Conservation (phyloP, 2,888 invertebrate genomes). For the Lamproptera curius region DNA sequence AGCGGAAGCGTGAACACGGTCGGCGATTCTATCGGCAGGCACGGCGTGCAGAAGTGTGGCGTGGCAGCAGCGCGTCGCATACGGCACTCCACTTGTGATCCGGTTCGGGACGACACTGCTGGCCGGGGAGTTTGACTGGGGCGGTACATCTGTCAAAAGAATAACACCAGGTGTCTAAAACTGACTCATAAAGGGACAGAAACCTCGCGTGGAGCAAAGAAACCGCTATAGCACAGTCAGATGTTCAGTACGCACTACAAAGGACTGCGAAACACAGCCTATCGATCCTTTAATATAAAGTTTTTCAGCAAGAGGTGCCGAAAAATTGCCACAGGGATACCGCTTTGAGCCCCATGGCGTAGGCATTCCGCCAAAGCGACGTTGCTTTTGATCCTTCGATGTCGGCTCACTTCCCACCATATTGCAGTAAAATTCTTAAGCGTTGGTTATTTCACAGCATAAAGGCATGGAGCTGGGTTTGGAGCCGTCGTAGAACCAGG, state of each 20-base stretch:
- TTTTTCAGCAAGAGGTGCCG: slow-evolving; percentile 82
- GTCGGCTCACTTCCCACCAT: slow-evolving; percentile 87
- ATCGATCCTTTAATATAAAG: slow-evolving; percentile 80
- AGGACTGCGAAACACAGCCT: slow-evolving; percentile 82
- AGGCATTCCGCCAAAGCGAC: slow-evolving; percentile 80
- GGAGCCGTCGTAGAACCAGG: slow-evolving; percentile 82
- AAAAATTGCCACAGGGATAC: slow-evolving; percentile 86
- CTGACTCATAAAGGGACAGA: slow-evolving; percentile 82
- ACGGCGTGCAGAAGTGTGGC: slow-evolving; percentile 73
- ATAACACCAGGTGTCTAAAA: slow-evolving; percentile 81
- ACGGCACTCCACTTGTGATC: slow-evolving; percentile 59
- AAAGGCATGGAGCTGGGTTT: slow-evolving; percentile 82
- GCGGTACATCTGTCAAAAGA: slow-evolving; percentile 79
- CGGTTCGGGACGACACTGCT: slow-evolving; percentile 78
- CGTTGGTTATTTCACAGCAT: slow-evolving; percentile 80
- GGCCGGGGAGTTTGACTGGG: slow-evolving; percentile 82
- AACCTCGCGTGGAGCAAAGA: slow-evolving; percentile 85
- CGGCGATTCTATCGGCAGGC: slow-evolving; percentile 35
- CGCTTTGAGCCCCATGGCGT: slow-evolving; percentile 83
- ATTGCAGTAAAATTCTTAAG: slow-evolving; percentile 85
- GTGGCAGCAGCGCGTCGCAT: slow-evolving; percentile 54
- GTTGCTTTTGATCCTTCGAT: slow-evolving; percentile 85
- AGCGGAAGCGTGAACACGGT: slow-evolving; percentile 40
- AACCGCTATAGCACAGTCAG: slow-evolving; percentile 84
- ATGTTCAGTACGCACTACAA: slow-evolving; percentile 81